Evolutionary conservation across 2,888 invertebrate genomes (phyloP).

Genomic region (Limnephilus lunatus): DNA sequence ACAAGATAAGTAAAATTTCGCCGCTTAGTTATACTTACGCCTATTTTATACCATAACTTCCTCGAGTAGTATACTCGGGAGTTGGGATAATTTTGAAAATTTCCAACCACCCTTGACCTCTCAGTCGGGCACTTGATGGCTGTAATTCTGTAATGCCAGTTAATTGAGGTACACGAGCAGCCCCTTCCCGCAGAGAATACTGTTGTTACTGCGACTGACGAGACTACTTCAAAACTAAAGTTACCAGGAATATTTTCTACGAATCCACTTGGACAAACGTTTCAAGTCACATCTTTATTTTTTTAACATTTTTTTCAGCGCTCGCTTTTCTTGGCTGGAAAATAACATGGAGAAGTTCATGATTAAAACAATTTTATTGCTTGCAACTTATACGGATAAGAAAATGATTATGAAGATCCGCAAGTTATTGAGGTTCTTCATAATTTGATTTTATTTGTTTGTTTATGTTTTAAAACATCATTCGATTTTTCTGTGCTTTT

Average conservation of each 20-base stretch:
- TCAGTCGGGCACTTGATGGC: slow-evolving; percentile 2
- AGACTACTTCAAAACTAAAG: neutral
- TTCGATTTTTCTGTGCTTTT: no score
- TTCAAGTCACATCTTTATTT: neutral
- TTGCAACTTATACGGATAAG: no score
- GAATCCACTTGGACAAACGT: neutral
- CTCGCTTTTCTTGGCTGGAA: neutral
- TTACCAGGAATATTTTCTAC: neutral
- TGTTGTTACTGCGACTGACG: neutral
- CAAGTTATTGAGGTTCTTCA: no score
- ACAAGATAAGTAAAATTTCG: neutral
- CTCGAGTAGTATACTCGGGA: neutral
- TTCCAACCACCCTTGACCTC: slow-evolving; percentile 21
- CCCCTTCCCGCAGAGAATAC: neutral
- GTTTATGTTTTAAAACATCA: no score
- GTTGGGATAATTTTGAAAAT: slow-evolving; percentile 31
- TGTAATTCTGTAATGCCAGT: slow-evolving; percentile 23
- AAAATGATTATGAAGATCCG: no score
- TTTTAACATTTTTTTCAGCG: neutral
- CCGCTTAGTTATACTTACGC: neutral
- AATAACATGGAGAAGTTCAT: neutral
- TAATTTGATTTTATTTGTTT: no score
- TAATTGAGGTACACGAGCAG: neutral
- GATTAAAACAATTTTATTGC: neutral
- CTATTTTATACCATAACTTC: neutral